Conservation (phyloP, 2,888 invertebrate genomes). For the Erebia palarica region DNA sequence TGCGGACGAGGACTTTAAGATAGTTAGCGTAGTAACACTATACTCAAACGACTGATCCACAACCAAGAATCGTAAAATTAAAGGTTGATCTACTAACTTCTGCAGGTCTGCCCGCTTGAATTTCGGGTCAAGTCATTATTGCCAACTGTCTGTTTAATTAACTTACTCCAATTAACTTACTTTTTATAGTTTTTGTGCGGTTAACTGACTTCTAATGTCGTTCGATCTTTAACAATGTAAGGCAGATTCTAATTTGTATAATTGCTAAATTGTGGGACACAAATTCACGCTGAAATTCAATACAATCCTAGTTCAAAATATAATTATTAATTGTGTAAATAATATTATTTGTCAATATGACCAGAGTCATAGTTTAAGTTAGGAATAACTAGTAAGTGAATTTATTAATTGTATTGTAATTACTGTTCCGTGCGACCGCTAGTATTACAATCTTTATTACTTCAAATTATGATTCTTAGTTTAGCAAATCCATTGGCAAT, state of each 20-base stretch:
- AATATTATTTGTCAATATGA: slow-evolving; percentile 20
- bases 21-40: too few relatives aligned
- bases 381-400: slow-evolving; percentile 3
- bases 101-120: too few relatives aligned
- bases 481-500: slow-evolving; percentile 29
- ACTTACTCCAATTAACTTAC: too few relatives aligned
- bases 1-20: too few relatives aligned
- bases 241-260: background rate
- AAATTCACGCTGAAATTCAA: background rate
- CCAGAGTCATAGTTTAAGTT: slow-evolving; percentile 18
- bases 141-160: too few relatives aligned
- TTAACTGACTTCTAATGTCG: background rate
- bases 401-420: slow-evolving; percentile 7
- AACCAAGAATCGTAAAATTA: too few relatives aligned
- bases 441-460: slow-evolving; percentile 12
- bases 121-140: too few relatives aligned
- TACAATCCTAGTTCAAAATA: background rate
- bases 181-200: too few relatives aligned
- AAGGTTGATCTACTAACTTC: too few relatives aligned
- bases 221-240: background rate
- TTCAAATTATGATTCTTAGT: slow-evolving; percentile 20
- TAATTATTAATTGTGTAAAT: slow-evolving; percentile 14
- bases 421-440: slow-evolving; percentile 3
- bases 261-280: background rate
- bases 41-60: too few relatives aligned